Conservation (phyloP, 2,797 vertebrate species). For the Cuniculus paca region DNA sequence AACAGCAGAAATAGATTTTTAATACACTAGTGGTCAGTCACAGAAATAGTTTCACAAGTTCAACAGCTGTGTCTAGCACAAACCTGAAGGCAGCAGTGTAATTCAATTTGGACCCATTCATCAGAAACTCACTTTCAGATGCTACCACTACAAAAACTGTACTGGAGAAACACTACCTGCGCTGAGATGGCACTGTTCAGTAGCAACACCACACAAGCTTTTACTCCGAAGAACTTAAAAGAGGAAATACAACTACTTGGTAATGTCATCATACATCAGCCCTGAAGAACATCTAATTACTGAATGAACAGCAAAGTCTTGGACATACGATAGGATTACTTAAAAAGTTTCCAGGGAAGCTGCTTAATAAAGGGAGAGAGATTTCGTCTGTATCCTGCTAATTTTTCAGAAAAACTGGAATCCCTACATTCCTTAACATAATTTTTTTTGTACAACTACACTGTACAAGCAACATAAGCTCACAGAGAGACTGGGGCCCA, state of each 20-base stretch:
- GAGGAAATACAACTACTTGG: slow-evolving; percentile 62
- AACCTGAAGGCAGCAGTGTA: slow-evolving; percentile 63
- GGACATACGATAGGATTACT: background rate
- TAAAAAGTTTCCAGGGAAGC: slow-evolving; percentile 28
- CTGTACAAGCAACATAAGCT: slow-evolving; percentile 9
- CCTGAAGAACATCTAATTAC: background rate
- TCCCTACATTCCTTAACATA: background rate
- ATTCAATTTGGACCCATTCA: slow-evolving; percentile 78
- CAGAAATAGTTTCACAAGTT: slow-evolving; percentile 56
- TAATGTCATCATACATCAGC: background rate
- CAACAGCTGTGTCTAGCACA: slow-evolving; percentile 67
- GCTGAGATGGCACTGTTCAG: background rate
- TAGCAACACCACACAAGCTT: slow-evolving; percentile 26
- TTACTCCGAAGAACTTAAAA: slow-evolving; percentile 52
- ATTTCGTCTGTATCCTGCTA: background rate
- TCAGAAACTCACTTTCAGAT: slow-evolving; percentile 74
- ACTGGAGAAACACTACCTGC: slow-evolving; percentile 62
- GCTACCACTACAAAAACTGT: slow-evolving; percentile 17
- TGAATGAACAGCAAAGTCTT: slow-evolving; percentile 35
- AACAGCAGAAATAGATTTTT: slow-evolving; percentile 30
- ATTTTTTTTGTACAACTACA: background rate
- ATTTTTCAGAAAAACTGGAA: background rate
- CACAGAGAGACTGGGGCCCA: background rate
- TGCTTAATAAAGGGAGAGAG: background rate
- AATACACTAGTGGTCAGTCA: slow-evolving; percentile 34